phyloP scores from a whole-genome alignment of 2,888 invertebrate genomes.

The Acheta domesticus region DNA sequence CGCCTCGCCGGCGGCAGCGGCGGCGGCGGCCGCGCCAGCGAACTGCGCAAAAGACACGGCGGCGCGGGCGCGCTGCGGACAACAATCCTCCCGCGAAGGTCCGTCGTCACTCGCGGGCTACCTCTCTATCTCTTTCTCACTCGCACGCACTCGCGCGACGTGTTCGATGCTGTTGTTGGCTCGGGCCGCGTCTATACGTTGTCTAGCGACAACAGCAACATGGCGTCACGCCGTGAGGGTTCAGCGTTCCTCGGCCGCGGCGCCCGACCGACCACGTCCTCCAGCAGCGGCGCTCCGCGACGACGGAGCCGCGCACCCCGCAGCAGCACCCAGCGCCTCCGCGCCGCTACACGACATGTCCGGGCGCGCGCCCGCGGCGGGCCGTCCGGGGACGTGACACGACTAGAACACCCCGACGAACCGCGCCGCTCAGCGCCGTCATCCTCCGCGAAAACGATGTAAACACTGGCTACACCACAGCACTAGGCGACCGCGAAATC shows the following conservation, averaged over 20 bases:
- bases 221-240: background rate
- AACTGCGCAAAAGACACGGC: background rate
- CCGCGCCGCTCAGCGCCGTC: background rate
- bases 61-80: background rate
- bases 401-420: background rate
- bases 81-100: background rate
- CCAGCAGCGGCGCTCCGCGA: background rate
- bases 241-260: background rate
- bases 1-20: background rate
- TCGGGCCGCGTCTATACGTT: background rate
- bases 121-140: no score
- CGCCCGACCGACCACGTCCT: background rate
- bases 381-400: background rate
- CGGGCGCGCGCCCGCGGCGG: conserved; percentile 6
- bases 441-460: background rate
- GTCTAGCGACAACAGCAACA: background rate
- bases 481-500: conserved; percentile 18
- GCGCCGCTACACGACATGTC: background rate
- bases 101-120: background rate
- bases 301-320: background rate
- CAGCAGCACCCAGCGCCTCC: background rate
- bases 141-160: no score
- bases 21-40: background rate
- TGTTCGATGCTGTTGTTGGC: background rate
- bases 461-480: background rate